Evolutionary conservation across 1,140 invertebrate genomes (phyloP).

Genomic region (Nixonia krombeini): DNA sequence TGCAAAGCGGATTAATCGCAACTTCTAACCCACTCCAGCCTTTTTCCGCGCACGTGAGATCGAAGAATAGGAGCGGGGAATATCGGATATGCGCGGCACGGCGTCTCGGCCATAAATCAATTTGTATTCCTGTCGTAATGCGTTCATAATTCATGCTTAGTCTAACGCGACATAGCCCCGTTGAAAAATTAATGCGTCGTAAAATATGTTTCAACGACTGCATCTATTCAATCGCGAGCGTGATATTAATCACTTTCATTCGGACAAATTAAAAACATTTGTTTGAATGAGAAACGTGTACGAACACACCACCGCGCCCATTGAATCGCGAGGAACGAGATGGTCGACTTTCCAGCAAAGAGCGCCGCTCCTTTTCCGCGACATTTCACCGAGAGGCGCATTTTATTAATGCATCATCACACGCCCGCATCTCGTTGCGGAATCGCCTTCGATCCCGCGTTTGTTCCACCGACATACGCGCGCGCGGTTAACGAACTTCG

Average conservation of each 20-base stretch:
- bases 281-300: too few species aligned
- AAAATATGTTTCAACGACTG: constrained; percentile 46
- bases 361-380: too few species aligned
- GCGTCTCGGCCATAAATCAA: constrained; percentile 65
- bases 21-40: constrained; percentile 38
- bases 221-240: constrained; percentile 17
- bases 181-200: constrained; percentile 62
- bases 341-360: too few species aligned
- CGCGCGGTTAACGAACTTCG: neutral
- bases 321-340: too few species aligned
- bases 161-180: constrained; percentile 52
- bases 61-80: constrained; percentile 57
- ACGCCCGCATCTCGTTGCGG: too few species aligned
- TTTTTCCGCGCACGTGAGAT: constrained; percentile 22
- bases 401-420: too few species aligned
- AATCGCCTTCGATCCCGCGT: neutral
- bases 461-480: neutral
- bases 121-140: constrained; percentile 65
- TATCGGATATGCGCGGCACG: constrained; percentile 61
- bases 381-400: too few species aligned
- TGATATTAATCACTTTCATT: constrained; percentile 22
- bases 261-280: neutral
- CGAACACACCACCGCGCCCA: too few species aligned
- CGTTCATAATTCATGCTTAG: constrained; percentile 69
- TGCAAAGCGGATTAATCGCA: constrained; percentile 59